phyloP scores from a whole-genome alignment of 2,113 vertebrate species.

The chimpanzee (Pan troglodytes) region DNA sequence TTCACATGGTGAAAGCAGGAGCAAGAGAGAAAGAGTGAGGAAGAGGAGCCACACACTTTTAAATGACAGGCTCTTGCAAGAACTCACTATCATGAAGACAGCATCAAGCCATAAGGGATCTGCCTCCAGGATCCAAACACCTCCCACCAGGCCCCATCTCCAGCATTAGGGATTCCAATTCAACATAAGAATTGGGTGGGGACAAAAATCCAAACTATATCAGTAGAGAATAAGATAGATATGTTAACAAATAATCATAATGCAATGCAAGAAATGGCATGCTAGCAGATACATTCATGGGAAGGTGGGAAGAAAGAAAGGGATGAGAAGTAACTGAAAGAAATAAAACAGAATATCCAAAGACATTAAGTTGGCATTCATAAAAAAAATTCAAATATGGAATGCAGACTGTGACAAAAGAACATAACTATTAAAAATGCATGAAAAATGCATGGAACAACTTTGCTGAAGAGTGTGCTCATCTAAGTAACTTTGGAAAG shows the following conservation, averaged over 20 bases:
- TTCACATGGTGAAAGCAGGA: too few species aligned
- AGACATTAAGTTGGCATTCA: neutral
- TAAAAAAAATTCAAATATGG: neutral
- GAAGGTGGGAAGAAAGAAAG: neutral
- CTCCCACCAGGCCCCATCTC: too few species aligned
- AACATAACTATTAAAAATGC: neutral
- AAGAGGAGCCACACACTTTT: too few species aligned
- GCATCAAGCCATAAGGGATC: too few species aligned
- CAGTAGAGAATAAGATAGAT: neutral
- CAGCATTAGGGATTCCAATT: too few species aligned
- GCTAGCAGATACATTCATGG: neutral
- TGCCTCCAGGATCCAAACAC: too few species aligned
- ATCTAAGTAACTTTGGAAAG: neutral
- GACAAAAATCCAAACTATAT: too few species aligned
- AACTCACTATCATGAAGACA: too few species aligned
- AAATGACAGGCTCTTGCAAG: too few species aligned
- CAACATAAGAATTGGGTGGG: too few species aligned
- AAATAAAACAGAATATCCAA: neutral
- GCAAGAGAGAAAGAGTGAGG: too few species aligned
- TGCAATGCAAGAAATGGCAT: neutral
- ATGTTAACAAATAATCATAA: neutral
- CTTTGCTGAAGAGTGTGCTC: neutral
- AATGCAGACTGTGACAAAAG: neutral
- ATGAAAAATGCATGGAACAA: neutral
- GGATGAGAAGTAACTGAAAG: neutral